Evolutionary conservation across 2,888 invertebrate species (phyloP), one percentile per base, ranked within the genome.

Genomic region (Operophtera brumata): DNA sequence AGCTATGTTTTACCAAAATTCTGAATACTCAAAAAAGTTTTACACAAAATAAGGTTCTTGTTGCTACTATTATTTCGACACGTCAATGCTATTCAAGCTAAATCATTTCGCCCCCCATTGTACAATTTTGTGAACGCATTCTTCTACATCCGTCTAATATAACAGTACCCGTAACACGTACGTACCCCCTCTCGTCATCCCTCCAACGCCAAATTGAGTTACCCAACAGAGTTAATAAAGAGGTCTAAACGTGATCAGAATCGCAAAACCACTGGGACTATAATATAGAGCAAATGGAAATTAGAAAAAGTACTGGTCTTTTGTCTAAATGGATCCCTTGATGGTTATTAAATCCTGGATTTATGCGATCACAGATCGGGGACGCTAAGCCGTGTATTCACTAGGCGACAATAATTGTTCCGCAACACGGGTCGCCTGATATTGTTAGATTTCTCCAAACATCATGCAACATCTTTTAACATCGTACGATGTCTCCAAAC

Each of bases 201-300:
- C 80, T 83, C 82, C 82, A 78, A 77, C 74, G 77, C 77, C 73
- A 83, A 84, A 84, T 83, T 83, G 84, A 84, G 84, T 84, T 83
- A 82, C 82, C 81, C 81, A 79, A 80, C 80, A 75, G 78, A 82
- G 83, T 83, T 84, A 84, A 84, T 84, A 84, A 82, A 82, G 83
- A 82, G 81, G 73, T 69, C 70, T 70, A 76, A 63, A 71, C 84
- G 84, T 84, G 84, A 69, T 63, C 69, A 51, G 84, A 81, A 74
- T 84, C 63, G 61, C 69, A 73, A 82, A 67, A 65, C 66, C 58
- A 67, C 64, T 30, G 32, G 49, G 62, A 67, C 68, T 75, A 64
- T 69, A 65, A 71, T 73, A 74, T 69, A 68, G 70, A 70, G 67
- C 65, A 69, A 66, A 70, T 74, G 62, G 68, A 74, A 77, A 78